Percentiles rank a stretch among this genome's conserved stretches.
These are phyloP conservation scores for Hemiscyllium ocellatum DNA, from an alignment of 2,113 vertebrate genomes.

Conservation along the genomic window DNA sequence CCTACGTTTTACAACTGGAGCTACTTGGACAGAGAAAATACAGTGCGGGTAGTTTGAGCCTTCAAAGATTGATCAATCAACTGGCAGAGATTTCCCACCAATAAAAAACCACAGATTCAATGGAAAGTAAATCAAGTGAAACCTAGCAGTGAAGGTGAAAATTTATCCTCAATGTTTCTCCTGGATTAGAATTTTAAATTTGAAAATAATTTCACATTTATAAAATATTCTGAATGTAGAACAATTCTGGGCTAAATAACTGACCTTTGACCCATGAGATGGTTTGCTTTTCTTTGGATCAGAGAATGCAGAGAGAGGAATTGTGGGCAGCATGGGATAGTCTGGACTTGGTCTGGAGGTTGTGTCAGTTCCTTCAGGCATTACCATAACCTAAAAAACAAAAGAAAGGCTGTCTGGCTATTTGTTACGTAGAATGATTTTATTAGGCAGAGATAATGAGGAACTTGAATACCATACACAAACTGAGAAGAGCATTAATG, in stretches of 20 bases:
- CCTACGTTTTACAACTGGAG: background rate
- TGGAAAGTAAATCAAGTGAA: background rate
- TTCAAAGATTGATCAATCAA: background rate
- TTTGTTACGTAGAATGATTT: background rate
- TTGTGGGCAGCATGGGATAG: conserved; percentile 95
- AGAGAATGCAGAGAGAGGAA: conserved; percentile 94
- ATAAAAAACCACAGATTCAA: background rate
- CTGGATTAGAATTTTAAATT: background rate
- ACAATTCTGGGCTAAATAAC: conserved; percentile 42
- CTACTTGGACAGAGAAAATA: background rate
- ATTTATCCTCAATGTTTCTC: background rate
- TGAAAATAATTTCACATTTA: background rate
- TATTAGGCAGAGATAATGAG: background rate
- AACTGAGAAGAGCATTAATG: background rate
- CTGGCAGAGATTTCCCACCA: background rate
- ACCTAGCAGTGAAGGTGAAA: background rate
- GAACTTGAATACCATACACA: conserved; percentile 3
- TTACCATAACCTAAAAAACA: conserved; percentile 80
- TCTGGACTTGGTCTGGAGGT: conserved; percentile 90
- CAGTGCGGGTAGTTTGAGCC: background rate
- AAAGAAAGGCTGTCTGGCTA: background rate
- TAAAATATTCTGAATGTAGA: background rate
- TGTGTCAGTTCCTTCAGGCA: conserved; percentile 88
- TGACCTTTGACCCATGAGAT: conserved; percentile 90
- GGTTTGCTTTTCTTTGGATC: conserved; percentile 97